Conservation (phyloP, 2,113 vertebrate species). For the Setophaga kirtlandii region DNA sequence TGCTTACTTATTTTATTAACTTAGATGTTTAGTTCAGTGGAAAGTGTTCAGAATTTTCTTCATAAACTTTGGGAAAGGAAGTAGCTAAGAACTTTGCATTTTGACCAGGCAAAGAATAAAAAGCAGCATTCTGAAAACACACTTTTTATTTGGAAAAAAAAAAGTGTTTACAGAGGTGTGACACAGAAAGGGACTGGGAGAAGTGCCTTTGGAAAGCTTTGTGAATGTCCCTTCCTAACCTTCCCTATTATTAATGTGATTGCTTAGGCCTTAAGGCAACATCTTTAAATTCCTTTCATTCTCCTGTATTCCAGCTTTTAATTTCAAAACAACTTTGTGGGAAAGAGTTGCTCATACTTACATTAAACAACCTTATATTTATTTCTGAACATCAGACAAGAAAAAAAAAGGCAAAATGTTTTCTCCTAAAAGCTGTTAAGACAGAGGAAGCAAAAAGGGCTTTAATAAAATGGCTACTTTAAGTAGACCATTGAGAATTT, state of each 20-base stretch:
- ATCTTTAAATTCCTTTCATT: conserved; percentile 50
- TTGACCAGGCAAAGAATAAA: not conserved
- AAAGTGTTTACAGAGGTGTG: not conserved
- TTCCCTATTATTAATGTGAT: not conserved
- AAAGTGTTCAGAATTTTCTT: not conserved
- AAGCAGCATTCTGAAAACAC: not conserved
- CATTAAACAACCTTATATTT: not conserved
- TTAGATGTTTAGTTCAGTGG: not conserved
- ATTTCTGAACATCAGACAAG: not conserved
- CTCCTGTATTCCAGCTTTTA: not conserved
- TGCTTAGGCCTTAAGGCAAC: conserved; percentile 20
- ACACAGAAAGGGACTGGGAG: not conserved
- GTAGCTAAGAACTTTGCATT: not conserved
- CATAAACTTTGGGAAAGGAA: not conserved
- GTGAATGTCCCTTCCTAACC: not conserved
- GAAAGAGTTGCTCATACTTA: not conserved
- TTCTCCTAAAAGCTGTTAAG: not conserved
- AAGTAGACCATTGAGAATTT: not conserved
- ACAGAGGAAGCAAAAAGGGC: not conserved
- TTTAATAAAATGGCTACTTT: not conserved
- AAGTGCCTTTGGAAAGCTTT: not conserved
- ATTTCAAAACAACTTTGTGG: conserved; percentile 27
- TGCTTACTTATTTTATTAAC: not conserved
- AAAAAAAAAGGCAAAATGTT: not conserved
- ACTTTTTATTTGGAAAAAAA: not conserved